Evolutionary conservation across 2,888 invertebrate species (phyloP).

Genomic region (Apodemia zela): DNA sequence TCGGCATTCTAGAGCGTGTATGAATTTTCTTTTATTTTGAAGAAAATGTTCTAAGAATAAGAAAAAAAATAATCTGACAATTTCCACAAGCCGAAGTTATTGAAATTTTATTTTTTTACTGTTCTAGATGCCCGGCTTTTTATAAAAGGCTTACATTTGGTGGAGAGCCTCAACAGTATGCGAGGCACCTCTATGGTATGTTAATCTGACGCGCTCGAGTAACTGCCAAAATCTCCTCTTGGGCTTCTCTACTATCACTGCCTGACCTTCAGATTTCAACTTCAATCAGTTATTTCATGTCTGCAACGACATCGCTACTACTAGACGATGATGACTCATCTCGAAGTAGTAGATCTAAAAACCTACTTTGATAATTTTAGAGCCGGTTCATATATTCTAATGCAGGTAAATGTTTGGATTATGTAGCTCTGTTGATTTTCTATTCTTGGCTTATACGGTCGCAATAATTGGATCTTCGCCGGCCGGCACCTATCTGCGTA

Average conservation of each 20-base stretch:
- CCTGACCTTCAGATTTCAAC: neutral
- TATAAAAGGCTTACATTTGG: too few relatives aligned
- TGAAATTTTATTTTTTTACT: too few relatives aligned
- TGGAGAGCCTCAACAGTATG: too few relatives aligned
- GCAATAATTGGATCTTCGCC: conserved; percentile 32
- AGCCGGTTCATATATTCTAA: neutral
- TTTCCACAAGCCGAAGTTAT: too few relatives aligned
- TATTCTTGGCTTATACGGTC: conserved; percentile 29
- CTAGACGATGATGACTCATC: neutral
- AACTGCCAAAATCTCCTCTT: too few relatives aligned
- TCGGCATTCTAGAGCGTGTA: too few relatives aligned
- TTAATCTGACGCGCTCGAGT: too few relatives aligned
- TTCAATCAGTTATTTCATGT: neutral
- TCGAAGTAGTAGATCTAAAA: neutral
- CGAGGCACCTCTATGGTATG: too few relatives aligned
- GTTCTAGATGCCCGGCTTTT: too few relatives aligned
- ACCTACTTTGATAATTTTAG: neutral
- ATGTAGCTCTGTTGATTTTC: conserved; percentile 14
- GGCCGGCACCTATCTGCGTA: conserved; percentile 28
- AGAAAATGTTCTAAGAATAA: too few relatives aligned
- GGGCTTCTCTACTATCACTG: neutral
- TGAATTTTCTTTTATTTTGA: too few relatives aligned
- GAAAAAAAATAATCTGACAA: too few relatives aligned
- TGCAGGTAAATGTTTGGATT: conserved; percentile 12
- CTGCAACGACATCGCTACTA: neutral